Conservation (phyloP, 2,113 vertebrate species). For the Sitta europaea region DNA sequence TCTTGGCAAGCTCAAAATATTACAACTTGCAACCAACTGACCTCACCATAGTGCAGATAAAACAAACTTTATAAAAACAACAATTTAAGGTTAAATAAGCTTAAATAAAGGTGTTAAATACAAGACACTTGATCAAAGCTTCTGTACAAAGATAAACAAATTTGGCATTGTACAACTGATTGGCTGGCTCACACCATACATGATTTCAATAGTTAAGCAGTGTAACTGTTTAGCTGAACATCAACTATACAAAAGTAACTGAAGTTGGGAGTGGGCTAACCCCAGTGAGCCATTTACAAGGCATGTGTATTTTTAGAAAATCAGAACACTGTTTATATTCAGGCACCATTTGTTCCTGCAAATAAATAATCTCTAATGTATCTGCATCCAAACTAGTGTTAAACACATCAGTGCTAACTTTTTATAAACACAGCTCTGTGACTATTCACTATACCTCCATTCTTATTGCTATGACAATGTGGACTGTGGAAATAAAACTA, state of each 20-base stretch:
- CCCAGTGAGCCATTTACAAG: slow-evolving; percentile 86
- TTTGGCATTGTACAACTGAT: slow-evolving; percentile 85
- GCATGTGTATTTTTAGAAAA: slow-evolving; percentile 78
- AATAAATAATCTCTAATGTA: slow-evolving; percentile 86
- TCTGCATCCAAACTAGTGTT: slow-evolving; percentile 76
- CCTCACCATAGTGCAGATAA: slow-evolving; percentile 82
- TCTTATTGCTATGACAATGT: slow-evolving; percentile 95
- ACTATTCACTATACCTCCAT: slow-evolving; percentile 76
- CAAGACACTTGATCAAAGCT: slow-evolving; percentile 89
- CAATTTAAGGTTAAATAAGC: slow-evolving; percentile 94
- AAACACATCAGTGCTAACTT: slow-evolving; percentile 79
- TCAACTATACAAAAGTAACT: slow-evolving; percentile 72
- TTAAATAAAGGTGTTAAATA: slow-evolving; percentile 99
- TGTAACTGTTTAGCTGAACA: slow-evolving; percentile 71
- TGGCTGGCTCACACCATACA: slow-evolving; percentile 71
- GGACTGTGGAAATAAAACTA: slow-evolving; percentile 86
- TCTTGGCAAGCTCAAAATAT: slow-evolving; percentile 78
- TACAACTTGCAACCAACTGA: slow-evolving; percentile 81
- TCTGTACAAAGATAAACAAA: slow-evolving; percentile 91
- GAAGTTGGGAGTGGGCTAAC: slow-evolving; percentile 53
- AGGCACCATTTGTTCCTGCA: slow-evolving; percentile 89
- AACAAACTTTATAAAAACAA: slow-evolving; percentile 88
- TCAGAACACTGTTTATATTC: slow-evolving; percentile 84
- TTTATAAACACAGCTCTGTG: slow-evolving; percentile 74
- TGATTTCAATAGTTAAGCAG: slow-evolving; percentile 39